Conservation (phyloP, 2,113 vertebrate species). For the Neolamprologus brichardi region DNA sequence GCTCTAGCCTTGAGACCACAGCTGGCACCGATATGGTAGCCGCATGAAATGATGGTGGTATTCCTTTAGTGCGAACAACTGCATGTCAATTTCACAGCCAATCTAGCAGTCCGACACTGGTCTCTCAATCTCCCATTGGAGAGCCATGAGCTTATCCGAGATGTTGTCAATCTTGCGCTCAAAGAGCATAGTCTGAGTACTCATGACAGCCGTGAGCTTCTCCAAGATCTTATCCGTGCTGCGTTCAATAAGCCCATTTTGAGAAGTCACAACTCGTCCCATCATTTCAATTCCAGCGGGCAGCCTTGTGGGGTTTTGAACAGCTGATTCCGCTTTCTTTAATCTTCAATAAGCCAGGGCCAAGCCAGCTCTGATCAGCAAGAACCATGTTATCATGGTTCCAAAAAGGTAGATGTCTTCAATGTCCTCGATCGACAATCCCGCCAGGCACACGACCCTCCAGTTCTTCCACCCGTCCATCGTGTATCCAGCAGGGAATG, state of each 20-base stretch:
- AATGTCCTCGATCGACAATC: background rate
- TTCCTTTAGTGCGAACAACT: background rate
- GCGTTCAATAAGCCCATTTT: background rate
- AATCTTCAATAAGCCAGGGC: background rate
- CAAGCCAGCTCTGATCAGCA: background rate
- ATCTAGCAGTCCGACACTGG: background rate
- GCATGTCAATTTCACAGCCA: background rate
- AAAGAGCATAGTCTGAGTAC: background rate
- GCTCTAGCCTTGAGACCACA: background rate
- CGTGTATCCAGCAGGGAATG: background rate
- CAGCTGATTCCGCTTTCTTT: background rate
- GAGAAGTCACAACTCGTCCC: background rate
- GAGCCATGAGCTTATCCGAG: background rate
- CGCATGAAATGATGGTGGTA: background rate
- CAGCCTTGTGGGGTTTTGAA: background rate
- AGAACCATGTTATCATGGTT: background rate
- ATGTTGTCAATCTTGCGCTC: background rate
- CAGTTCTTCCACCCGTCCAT: background rate
- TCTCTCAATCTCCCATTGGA: background rate
- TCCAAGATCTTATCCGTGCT: background rate
- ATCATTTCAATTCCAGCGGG: background rate
- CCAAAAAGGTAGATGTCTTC: background rate
- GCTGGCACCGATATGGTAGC: background rate
- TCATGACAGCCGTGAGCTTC: rapidly evolving
- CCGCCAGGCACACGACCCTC: rapidly evolving